Evolutionary conservation across 1,140 invertebrate genomes (phyloP), one percentile per base, ranked within the genome.

Genomic region (Drosophila saltans): DNA sequence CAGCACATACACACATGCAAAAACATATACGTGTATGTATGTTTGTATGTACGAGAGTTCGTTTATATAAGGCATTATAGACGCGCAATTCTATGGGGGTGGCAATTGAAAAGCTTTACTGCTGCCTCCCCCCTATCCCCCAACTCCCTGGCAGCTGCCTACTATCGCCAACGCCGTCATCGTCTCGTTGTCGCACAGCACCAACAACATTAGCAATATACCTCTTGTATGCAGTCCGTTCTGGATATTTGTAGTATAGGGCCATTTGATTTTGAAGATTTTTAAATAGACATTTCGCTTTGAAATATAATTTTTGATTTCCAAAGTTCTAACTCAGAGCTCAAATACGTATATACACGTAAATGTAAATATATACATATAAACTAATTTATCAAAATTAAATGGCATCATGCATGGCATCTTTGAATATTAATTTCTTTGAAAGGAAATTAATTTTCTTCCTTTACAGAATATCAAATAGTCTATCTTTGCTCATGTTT

Each of bases 81-180:
- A 86, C 83, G 83, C 83, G 83, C 80, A 80, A 82, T 86, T 85
- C 75, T 81, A 72, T 45, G 69, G 74, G 84, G 84, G 80, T 89
- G 84, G 84, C 84, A 89, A 89, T 89, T 89, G 84, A 89, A 89
- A 89, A 89, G 84, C 84, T 89, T 89, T 89, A 89, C 84, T 75
- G 70, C 84, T 75, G 67, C 81, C 72, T 48, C 68, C 66, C 66
- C 63, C 66, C 56, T 52, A n/a, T 3, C 6, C 33, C 33, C 6
- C 33, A 36, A 36, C 3, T 6, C 33, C 33, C 6, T 36, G 3
- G 70, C 58, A 75, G 58, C 40, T 55, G 56, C 45, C 72, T 62
- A 58, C 64, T 66, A 64, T 69, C 64, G 63, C 66, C 72, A 69
- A 57, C 68, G 66, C 68, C 69, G 71, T 65, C 39, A 28, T 63